Evolutionary conservation across 2,888 invertebrate genomes (phyloP).

Genomic region (Morpho helenor): DNA sequence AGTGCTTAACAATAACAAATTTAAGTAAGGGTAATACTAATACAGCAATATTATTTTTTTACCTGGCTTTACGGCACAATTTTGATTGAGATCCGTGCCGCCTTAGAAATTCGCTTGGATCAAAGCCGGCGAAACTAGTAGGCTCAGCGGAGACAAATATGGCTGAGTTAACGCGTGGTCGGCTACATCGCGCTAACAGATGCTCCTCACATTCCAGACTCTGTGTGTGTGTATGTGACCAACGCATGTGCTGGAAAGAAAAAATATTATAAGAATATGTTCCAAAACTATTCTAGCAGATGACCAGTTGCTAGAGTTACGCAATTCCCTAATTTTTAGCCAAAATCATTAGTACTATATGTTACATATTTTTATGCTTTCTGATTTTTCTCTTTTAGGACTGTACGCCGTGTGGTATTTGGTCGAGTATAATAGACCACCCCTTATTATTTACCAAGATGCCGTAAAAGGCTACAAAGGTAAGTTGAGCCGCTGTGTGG

Average conservation of each 20-base stretch:
- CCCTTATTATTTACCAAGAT: no score
- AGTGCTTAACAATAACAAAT: no score
- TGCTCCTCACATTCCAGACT: conserved; percentile 82
- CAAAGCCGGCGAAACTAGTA: conserved; percentile 86
- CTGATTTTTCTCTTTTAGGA: no score
- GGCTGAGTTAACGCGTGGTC: conserved; percentile 91
- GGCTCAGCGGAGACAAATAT: conserved; percentile 89
- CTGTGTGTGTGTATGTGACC: conserved; percentile 83
- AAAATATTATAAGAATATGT: conserved; percentile 1
- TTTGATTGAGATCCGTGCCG: conserved; percentile 89
- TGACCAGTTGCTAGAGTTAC: no score
- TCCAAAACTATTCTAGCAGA: no score
- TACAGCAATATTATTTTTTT: background rate
- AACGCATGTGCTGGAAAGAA: conserved; percentile 82
- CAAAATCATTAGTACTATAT: no score
- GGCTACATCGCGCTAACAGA: conserved; percentile 76
- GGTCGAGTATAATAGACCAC: no score
- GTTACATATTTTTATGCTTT: no score
- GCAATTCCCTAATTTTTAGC: no score
- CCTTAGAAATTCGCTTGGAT: conserved; percentile 88
- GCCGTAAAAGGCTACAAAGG: no score
- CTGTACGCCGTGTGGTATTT: no score
- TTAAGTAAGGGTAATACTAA: background rate
- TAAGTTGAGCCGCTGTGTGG: no score
- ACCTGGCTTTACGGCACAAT: conserved; percentile 88